Evolutionary conservation across 2,113 vertebrate genomes (phyloP).

Genomic region (Eubucco bourcierii): DNA sequence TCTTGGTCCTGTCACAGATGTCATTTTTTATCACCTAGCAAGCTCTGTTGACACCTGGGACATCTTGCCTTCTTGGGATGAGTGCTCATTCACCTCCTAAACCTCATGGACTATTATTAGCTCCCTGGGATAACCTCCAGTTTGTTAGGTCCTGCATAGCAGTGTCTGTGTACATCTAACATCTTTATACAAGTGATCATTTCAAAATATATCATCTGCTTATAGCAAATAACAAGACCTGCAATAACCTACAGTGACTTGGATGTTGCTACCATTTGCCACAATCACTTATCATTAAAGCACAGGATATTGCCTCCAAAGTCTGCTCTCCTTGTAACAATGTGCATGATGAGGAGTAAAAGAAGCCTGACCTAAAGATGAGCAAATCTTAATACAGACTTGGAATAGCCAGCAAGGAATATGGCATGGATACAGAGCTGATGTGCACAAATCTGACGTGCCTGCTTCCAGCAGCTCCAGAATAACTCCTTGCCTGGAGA

Average conservation of each 20-base stretch:
- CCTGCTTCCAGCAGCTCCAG: background rate
- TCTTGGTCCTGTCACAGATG: background rate
- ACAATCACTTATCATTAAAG: background rate
- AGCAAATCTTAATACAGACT: background rate
- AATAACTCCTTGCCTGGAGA: accelerated
- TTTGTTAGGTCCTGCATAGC: background rate
- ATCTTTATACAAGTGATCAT: background rate
- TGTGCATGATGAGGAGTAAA: background rate
- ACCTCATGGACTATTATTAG: background rate
- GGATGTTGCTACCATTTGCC: background rate
- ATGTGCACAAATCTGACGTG: accelerated
- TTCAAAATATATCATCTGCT: background rate
- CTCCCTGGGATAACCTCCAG: background rate
- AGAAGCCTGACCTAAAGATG: background rate
- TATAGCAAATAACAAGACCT: background rate
- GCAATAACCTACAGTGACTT: background rate
- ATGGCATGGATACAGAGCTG: accelerated
- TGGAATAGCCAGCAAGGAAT: background rate
- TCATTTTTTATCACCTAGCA: background rate
- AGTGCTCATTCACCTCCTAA: background rate
- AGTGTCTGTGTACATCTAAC: background rate
- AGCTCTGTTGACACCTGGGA: background rate
- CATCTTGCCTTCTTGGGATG: background rate
- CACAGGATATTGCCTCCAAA: background rate
- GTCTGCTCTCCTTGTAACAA: background rate